phyloP scores from a whole-genome alignment of 2,797 vertebrate species.

The Selene dorsalis region DNA sequence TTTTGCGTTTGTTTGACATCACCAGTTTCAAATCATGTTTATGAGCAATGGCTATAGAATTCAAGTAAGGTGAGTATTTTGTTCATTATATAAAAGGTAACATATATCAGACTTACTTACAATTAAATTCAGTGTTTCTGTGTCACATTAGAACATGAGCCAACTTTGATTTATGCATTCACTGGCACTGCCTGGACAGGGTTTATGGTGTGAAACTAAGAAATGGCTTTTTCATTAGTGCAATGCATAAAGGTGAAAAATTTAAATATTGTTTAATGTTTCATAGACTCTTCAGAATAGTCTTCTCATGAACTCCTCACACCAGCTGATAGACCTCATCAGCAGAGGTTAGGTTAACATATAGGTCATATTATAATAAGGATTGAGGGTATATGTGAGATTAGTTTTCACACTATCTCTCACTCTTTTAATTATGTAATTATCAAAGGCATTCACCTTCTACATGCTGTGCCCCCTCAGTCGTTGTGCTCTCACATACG shows the following conservation, averaged over 20 bases:
- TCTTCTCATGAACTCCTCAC: not conserved
- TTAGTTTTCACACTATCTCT: not conserved
- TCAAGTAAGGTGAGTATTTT: not conserved
- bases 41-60: not conserved
- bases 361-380: constrained; percentile 2
- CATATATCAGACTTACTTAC: not conserved
- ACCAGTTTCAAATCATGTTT: constrained; percentile 5
- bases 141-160: not conserved
- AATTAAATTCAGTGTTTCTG: not conserved
- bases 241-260: not conserved
- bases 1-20: constrained; percentile 3
- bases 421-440: constrained; percentile 1
- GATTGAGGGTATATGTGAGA: constrained; percentile 1
- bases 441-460: not conserved
- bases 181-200: not conserved
- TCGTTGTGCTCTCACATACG: constrained; percentile 1
- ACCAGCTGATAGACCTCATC: not conserved
- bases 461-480: not conserved
- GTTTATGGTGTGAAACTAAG: not conserved
- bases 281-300: not conserved
- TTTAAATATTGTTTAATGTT: not conserved
- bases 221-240: not conserved
- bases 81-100: not conserved
- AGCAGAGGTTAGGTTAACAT: not conserved
- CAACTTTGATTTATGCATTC: not conserved